Percentiles rank a stretch among this genome's conserved stretches.
phyloP scores from a whole-genome alignment of 2,888 invertebrate genomes.

The Catocala fraxini region DNA sequence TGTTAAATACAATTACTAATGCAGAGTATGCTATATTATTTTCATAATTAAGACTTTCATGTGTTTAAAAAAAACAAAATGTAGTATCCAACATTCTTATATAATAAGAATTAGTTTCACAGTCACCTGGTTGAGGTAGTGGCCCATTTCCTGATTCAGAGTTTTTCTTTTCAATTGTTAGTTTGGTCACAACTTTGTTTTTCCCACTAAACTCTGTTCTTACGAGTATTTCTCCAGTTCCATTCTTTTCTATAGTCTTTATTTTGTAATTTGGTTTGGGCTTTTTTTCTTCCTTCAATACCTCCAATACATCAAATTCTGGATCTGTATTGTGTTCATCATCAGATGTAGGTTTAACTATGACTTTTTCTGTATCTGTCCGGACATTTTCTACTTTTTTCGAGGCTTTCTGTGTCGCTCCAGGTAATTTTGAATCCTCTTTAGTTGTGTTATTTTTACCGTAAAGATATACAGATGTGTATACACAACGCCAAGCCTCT shows the following conservation, averaged over 20 bases:
- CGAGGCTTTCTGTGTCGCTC: not conserved
- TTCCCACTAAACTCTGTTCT: slow-evolving; percentile 75
- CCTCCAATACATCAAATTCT: not conserved
- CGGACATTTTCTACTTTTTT: not conserved
- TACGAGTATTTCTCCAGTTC: slow-evolving; percentile 73
- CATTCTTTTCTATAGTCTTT: slow-evolving; percentile 42
- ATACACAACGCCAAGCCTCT: slow-evolving; percentile 60
- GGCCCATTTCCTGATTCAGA: slow-evolving; percentile 45
- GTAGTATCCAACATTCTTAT: no score
- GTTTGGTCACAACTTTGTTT: slow-evolving; percentile 77
- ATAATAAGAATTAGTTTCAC: no score
- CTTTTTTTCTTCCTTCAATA: no score
- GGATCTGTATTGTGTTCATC: slow-evolving; percentile 1
- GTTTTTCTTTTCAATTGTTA: slow-evolving; percentile 75
- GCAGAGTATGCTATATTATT: no score
- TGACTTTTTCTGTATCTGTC: no score
- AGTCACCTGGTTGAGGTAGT: slow-evolving; percentile 61
- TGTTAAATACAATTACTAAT: no score
- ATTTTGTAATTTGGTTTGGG: no score
- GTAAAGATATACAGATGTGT: slow-evolving; percentile 61
- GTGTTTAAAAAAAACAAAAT: no score
- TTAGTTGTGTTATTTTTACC: slow-evolving; percentile 58
- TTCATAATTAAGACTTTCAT: no score
- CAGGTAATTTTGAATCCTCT: slow-evolving; percentile 3
- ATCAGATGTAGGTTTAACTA: not conserved